phyloP scores from a whole-genome alignment of 2,113 vertebrate genomes.

The Andinoacara biseriatus region DNA sequence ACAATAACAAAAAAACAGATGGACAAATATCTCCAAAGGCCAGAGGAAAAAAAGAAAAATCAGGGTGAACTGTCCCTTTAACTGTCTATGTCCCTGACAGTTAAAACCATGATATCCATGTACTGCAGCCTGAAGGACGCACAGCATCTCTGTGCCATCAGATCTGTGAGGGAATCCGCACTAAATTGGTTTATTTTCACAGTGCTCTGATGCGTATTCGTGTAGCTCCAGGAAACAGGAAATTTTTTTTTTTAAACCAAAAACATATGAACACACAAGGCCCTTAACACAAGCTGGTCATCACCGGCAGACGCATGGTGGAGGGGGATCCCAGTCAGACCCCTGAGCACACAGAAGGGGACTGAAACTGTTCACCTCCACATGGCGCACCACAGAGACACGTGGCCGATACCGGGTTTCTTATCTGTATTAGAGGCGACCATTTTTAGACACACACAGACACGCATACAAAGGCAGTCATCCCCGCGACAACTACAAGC shows the following conservation, averaged over 20 bases:
- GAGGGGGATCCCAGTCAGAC: not conserved
- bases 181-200: not conserved
- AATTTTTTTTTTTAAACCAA: too few species aligned
- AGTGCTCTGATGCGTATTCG: not conserved
- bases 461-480: not conserved
- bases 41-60: too few species aligned
- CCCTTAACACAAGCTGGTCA: not conserved
- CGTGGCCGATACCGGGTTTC: not conserved
- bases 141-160: not conserved
- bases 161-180: not conserved
- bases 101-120: not conserved
- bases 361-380: slow-evolving; percentile 14
- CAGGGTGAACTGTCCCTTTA: not conserved
- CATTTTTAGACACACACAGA: too few species aligned
- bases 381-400: slow-evolving; percentile 10
- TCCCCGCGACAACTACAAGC: not conserved
- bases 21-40: not conserved
- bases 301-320: not conserved
- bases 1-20: not conserved
- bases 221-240: too few species aligned
- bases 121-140: not conserved
- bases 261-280: not conserved
- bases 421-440: too few species aligned
- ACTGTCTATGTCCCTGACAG: not conserved
- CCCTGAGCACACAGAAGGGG: not conserved